Conservation (phyloP, 2,113 vertebrate genomes). For the Marcusenius ussheri region DNA sequence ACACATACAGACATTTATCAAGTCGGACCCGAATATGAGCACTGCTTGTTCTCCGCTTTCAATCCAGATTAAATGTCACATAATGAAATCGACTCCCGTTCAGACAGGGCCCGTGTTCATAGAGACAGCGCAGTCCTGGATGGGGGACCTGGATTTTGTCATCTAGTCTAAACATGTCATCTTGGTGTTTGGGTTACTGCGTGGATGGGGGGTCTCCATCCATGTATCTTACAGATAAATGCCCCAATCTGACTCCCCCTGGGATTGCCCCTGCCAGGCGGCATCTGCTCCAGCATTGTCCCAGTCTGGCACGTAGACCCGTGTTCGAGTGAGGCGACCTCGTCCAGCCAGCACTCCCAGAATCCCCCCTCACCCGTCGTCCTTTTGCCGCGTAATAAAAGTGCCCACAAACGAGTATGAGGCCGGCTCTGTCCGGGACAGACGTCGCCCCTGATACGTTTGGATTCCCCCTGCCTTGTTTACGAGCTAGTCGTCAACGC, state of each 20-base stretch:
- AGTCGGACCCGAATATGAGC: slow-evolving; percentile 52
- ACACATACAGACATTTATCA: slow-evolving; percentile 54
- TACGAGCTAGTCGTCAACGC: background rate
- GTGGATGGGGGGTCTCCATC: slow-evolving; percentile 29
- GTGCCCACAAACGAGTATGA: background rate
- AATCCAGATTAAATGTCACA: slow-evolving; percentile 62
- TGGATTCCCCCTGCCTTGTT: background rate
- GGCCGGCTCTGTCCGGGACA: background rate
- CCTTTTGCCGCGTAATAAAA: background rate
- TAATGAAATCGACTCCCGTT: slow-evolving; percentile 56
- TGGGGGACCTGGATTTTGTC: slow-evolving; percentile 58
- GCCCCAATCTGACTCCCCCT: slow-evolving; percentile 49
- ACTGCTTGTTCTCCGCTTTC: slow-evolving; percentile 52
- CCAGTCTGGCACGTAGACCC: slow-evolving; percentile 27
- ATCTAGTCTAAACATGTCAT: slow-evolving; percentile 61
- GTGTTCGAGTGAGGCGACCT: slow-evolving; percentile 5
- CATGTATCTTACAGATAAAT: slow-evolving; percentile 60
- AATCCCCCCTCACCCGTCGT: background rate
- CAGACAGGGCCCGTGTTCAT: slow-evolving; percentile 47
- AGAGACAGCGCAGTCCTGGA: slow-evolving; percentile 49
- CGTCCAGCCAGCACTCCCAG: slow-evolving; percentile 13
- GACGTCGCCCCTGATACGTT: background rate
- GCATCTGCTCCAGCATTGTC: slow-evolving; percentile 9
- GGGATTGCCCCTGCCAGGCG: slow-evolving; percentile 44
- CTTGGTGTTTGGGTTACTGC: slow-evolving; percentile 58